Conservation (phyloP, 1,140 invertebrate species). For the Zaprionus ghesquierei region DNA sequence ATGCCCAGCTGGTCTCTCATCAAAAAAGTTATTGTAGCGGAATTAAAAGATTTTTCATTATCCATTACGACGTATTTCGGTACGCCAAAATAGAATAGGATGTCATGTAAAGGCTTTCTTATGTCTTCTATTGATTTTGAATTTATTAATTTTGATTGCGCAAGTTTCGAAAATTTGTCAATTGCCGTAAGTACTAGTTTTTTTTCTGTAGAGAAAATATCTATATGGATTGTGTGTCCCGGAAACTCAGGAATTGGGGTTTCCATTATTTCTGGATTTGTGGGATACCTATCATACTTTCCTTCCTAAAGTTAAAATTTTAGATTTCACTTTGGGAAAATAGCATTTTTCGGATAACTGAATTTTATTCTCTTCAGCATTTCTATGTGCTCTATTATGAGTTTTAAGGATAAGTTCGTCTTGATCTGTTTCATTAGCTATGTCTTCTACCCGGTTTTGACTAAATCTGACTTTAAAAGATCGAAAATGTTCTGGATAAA, state of each 20-base stretch:
- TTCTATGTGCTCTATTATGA: too few species aligned
- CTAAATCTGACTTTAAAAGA: too few species aligned
- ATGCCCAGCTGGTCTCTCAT: constrained; percentile 23
- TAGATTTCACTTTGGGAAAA: not conserved
- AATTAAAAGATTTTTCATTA: constrained; percentile 38
- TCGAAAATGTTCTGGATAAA: too few species aligned
- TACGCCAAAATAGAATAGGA: constrained; percentile 27
- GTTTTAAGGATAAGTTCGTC: too few species aligned
- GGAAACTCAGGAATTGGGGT: too few species aligned
- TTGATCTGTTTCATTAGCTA: too few species aligned
- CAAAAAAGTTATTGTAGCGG: constrained; percentile 9
- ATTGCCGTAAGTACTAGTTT: constrained; percentile 11
- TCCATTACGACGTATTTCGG: constrained; percentile 32
- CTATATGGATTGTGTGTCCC: constrained; percentile 31
- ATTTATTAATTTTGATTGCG: constrained; percentile 17
- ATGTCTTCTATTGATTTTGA: constrained; percentile 20
- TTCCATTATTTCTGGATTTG: too few species aligned
- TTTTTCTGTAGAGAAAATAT: constrained; percentile 18
- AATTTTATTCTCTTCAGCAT: too few species aligned
- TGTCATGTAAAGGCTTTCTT: constrained; percentile 17
- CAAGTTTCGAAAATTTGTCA: constrained; percentile 35
- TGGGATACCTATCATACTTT: too few species aligned
- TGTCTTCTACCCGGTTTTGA: too few species aligned
- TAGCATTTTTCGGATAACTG: not conserved
- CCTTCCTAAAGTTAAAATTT: not conserved